phyloP scores from a whole-genome alignment of 2,113 vertebrate species.

The Forbesichthys agassizii region DNA sequence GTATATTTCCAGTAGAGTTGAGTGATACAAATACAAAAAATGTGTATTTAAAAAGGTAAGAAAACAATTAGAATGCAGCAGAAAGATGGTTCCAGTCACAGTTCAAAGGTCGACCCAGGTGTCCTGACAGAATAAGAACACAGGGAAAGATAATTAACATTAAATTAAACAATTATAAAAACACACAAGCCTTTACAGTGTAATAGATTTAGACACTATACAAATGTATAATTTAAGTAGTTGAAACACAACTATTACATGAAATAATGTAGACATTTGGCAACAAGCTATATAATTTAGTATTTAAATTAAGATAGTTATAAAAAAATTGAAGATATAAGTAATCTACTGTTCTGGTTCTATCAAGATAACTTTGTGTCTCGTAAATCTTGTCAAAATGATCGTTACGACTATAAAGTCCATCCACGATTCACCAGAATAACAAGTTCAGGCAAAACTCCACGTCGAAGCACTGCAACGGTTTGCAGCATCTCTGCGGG shows the following conservation, averaged over 20 bases:
- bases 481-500: conserved; percentile 62
- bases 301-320: too few species aligned
- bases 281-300: too few species aligned
- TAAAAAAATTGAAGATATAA: not conserved
- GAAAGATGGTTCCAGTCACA: conserved; percentile 26
- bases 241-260: not conserved
- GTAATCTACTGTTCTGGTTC: not conserved
- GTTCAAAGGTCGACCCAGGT: conserved; percentile 45
- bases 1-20: not conserved
- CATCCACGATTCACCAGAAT: conserved; percentile 8
- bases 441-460: conserved; percentile 17
- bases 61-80: not conserved
- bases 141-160: conserved; percentile 21
- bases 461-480: conserved; percentile 19
- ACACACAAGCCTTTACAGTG: not conserved
- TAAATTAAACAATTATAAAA: not conserved
- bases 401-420: too few species aligned
- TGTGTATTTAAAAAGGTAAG: not conserved
- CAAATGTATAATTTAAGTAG: not conserved
- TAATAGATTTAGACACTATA: not conserved
- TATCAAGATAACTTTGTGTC: not conserved
- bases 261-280: too few species aligned
- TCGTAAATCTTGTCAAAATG: too few species aligned
- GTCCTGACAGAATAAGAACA: conserved; percentile 45
- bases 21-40: not conserved